Conservation (phyloP, 2,888 invertebrate species). For the Nymphalis polychloros region DNA sequence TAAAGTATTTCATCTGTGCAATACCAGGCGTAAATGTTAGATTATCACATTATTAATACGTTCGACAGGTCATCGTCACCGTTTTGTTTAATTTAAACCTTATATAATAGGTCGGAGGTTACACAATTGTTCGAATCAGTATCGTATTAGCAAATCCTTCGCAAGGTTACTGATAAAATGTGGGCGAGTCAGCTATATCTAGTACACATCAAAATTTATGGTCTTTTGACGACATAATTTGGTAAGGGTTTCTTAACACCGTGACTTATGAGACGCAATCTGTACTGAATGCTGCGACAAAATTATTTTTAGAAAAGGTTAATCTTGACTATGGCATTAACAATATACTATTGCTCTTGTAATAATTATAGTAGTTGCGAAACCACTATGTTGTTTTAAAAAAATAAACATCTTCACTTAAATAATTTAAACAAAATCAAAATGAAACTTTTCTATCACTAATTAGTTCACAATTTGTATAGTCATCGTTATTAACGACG, state of each 20-base stretch:
- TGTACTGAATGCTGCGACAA: background rate
- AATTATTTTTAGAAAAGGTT: background rate
- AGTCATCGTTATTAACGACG: no score
- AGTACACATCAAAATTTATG: slow-evolving; percentile 27
- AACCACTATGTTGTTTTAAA: no score
- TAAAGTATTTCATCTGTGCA: background rate
- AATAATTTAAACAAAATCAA: no score
- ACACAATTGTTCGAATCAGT: slow-evolving; percentile 46
- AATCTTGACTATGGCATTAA: no score
- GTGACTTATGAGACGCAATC: slow-evolving; percentile 37
- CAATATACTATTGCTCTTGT: no score
- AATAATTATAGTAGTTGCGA: no score
- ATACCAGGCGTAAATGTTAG: background rate
- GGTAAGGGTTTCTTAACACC: slow-evolving; percentile 38
- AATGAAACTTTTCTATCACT: no score
- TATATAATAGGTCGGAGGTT: slow-evolving; percentile 50
- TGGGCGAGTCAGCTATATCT: slow-evolving; percentile 30
- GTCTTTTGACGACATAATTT: slow-evolving; percentile 34
- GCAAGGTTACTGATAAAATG: slow-evolving; percentile 38
- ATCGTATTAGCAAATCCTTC: slow-evolving; percentile 44
- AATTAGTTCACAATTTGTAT: no score
- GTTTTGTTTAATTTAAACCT: slow-evolving; percentile 25
- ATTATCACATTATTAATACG: slow-evolving; percentile 6
- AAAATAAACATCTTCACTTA: no score
- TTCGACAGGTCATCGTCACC: slow-evolving; percentile 13